Evolutionary conservation across 2,113 vertebrate genomes (phyloP).

Genomic region (Saccopteryx leptura): DNA sequence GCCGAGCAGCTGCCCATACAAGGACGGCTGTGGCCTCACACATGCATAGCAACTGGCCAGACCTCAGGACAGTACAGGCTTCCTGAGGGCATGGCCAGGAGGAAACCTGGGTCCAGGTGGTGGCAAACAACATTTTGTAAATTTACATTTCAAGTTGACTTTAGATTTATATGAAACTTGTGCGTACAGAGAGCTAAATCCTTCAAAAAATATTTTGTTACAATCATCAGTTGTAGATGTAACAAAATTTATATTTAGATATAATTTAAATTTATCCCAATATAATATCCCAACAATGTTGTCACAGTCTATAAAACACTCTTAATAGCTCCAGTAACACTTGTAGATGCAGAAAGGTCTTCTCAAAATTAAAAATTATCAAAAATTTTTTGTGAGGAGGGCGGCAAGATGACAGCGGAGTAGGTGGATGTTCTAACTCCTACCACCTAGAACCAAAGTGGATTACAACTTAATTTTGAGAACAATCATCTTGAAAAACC

Average conservation of each 20-base stretch:
- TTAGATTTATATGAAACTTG: background rate
- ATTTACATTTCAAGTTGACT: background rate
- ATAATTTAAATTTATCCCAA: background rate
- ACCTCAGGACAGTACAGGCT: accelerated
- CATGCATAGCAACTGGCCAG: accelerated
- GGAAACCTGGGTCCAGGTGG: background rate
- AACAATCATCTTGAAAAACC: no score
- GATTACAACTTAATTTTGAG: no score
- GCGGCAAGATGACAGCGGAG: no score
- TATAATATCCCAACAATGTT: background rate
- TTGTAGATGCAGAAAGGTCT: background rate
- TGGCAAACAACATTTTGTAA: background rate
- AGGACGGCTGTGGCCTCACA: accelerated
- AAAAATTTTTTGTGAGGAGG: background rate
- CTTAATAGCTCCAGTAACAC: background rate
- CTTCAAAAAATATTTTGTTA: background rate
- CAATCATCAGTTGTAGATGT: background rate
- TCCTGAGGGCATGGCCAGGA: background rate
- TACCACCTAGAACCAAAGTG: no score
- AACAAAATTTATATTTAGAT: slow-evolving; percentile 10
- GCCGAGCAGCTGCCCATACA: accelerated
- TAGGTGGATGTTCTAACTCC: no score
- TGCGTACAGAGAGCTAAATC: background rate
- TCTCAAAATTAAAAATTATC: slow-evolving; percentile 41
- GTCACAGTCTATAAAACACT: background rate